Conservation (phyloP, 1,140 invertebrate genomes). For the Diprion similis region DNA sequence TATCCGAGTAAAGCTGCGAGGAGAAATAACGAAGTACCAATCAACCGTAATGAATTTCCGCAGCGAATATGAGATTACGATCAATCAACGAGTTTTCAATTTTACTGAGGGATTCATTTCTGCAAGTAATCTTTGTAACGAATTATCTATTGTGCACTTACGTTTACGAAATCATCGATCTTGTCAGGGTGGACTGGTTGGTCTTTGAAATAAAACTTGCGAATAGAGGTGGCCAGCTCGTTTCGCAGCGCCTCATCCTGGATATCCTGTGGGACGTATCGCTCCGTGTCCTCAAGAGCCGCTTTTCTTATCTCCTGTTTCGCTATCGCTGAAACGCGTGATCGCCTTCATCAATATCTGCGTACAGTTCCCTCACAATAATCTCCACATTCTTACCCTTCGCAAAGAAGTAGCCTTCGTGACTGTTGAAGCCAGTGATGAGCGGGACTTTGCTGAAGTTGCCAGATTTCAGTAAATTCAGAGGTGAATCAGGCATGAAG, state of each 20-base stretch:
- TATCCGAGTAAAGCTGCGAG: slow-evolving; percentile 33
- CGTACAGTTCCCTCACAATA: slow-evolving; percentile 19
- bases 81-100: slow-evolving; percentile 26
- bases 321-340: slow-evolving; percentile 17
- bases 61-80: slow-evolving; percentile 1
- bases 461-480: slow-evolving; percentile 45
- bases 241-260: neutral
- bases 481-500: slow-evolving; percentile 48
- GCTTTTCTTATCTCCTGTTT: slow-evolving; percentile 13
- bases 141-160: neutral
- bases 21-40: slow-evolving; percentile 16
- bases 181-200: neutral
- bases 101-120: slow-evolving; percentile 22
- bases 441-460: slow-evolving; percentile 52
- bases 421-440: slow-evolving; percentile 46
- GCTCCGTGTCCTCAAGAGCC: neutral
- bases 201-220: neutral
- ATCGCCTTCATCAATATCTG: slow-evolving; percentile 20
- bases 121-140: neutral
- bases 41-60: slow-evolving; percentile 3
- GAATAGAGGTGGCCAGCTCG: neutral
- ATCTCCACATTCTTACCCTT: slow-evolving; percentile 3
- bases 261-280: neutral
- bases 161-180: neutral
- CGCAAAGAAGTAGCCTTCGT: slow-evolving; percentile 51